These are phyloP conservation scores for Drosophila punjabiensis DNA, from an alignment of 1,140 invertebrate genomes.

Conservation along the genomic window DNA sequence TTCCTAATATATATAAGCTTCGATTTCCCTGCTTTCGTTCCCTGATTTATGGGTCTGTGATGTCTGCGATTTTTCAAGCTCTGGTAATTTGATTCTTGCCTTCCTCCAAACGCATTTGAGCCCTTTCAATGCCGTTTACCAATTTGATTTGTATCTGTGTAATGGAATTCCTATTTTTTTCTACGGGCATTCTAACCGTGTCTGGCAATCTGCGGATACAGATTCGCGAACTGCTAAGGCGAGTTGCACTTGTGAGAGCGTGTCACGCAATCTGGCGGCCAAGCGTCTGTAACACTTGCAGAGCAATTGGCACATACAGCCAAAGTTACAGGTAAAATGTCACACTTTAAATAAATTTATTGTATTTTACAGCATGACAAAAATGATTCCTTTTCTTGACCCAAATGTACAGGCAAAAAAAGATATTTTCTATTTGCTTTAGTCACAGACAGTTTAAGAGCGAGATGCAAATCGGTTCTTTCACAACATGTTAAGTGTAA, in stretches of 20 bases:
- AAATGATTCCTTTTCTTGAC: no score
- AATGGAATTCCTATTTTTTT: conserved; percentile 66
- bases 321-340: neutral
- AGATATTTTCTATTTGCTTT: no score
- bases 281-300: neutral
- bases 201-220: conserved; percentile 51
- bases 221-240: conserved; percentile 9
- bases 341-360: no score
- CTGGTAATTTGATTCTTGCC: conserved; percentile 79
- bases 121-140: conserved; percentile 43
- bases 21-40: conserved; percentile 16
- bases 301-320: conserved; percentile 1
- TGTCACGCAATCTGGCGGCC: conserved; percentile 56
- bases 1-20: conserved; percentile 65
- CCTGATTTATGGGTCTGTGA: conserved; percentile 77
- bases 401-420: no score
- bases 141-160: conserved; percentile 78
- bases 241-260: conserved; percentile 29
- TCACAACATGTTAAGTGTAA: no score
- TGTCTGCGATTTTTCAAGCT: conserved; percentile 77
- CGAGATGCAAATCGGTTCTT: no score
- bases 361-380: no score
- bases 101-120: conserved; percentile 30
- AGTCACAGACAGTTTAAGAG: no score
- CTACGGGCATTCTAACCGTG: conserved; percentile 25